Evolutionary conservation across 2,888 invertebrate genomes (phyloP), one percentile per base, ranked within the genome.

Genomic region (Polyommatus icarus): DNA sequence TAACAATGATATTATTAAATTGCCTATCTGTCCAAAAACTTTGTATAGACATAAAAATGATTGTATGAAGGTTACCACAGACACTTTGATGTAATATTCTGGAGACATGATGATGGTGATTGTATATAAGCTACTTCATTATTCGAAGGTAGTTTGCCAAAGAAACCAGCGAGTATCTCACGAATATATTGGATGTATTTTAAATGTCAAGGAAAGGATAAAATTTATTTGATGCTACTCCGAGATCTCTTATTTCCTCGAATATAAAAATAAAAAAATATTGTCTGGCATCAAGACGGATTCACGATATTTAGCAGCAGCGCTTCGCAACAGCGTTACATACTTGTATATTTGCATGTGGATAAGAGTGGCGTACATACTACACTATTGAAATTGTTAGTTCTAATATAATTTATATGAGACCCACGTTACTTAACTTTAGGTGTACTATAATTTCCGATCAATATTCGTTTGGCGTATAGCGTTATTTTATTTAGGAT

Each of bases 351-450:
- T 87, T 85, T 82, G 82, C 84, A 83, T 82, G 82, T 84, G 36
- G 50, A 67, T 78, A 72, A n/a, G 76, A 46, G 67, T 32, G 36
- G 15, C 29, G 67, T 67, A 29, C 67, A 67, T 67, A 67, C 18
- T 8, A 72, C 72, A 20, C 29, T 76, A 40, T 46, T 40, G 76
- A 76, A 78, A 79, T 59, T 78, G 72, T 80, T 81, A 81, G 76
- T 79, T 81, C 79, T 76, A 80, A 82, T 80, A 80, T 80, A 82
- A 84, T 85, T 84, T 84, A 84, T 84, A 81, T 77, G 80, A 82
- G 83, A 80, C 80, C 80, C 81, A 83, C 84, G 88, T 90, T 89
- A 90, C 90, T 89, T 88, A 89, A 88, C 86, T 80, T 82, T 88
- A 87, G 85, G 82, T 84, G 82, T 86, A 87, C 85, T 79, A 78